These are phyloP conservation scores for Malurus cyaneus DNA, from an alignment of 2,113 vertebrate species.

Conservation along the genomic window DNA sequence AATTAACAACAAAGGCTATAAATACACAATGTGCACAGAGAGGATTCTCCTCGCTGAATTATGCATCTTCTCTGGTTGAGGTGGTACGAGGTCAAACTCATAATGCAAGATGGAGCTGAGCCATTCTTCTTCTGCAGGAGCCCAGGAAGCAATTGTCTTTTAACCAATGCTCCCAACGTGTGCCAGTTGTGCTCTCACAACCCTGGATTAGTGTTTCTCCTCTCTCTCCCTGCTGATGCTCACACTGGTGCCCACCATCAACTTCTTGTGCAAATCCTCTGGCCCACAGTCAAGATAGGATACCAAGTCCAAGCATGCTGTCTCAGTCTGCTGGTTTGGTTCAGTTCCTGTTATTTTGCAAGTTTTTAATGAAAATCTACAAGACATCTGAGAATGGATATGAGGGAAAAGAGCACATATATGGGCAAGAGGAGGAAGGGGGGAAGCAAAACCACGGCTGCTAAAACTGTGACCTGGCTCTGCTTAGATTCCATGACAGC, in stretches of 20 bases:
- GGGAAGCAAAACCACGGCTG: neutral
- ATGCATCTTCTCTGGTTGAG: neutral
- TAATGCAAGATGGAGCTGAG: rapidly evolving
- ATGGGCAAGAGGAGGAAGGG: neutral
- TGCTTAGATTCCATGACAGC: neutral
- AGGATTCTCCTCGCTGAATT: neutral
- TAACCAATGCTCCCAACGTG: rapidly evolving
- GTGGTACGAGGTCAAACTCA: neutral
- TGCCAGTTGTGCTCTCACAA: rapidly evolving
- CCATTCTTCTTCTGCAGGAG: neutral
- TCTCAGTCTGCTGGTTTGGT: neutral
- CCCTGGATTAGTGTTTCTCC: neutral
- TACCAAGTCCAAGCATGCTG: neutral
- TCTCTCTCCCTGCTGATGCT: neutral
- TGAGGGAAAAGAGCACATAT: neutral
- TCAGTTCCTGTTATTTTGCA: neutral
- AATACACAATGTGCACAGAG: neutral
- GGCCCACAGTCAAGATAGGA: neutral
- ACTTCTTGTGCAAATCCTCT: neutral
- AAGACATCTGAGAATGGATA: neutral
- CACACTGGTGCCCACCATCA: neutral
- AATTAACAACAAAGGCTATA: neutral
- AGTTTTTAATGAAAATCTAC: neutral
- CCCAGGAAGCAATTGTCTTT: neutral
- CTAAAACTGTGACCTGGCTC: neutral